A percentile compares a stretch with the other conserved stretches of the same genome.
Evolutionary conservation across 1,140 invertebrate species (phyloP).

Genomic region (Anastatus disparis): DNA sequence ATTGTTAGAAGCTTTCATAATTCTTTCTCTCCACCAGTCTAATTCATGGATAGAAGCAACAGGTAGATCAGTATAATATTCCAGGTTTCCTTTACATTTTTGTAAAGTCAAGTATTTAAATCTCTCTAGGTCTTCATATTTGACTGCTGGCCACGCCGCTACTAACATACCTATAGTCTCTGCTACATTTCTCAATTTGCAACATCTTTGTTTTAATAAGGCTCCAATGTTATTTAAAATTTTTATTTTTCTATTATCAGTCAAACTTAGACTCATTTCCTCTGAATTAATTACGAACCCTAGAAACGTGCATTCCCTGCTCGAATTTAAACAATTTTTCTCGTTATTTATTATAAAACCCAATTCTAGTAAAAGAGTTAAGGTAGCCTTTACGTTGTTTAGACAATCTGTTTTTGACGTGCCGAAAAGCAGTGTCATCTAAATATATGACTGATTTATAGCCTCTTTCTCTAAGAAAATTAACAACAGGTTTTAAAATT

Average conservation of each 20-base stretch:
- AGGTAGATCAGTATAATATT: neutral
- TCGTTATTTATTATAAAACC: constrained; percentile 33
- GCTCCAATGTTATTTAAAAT: neutral
- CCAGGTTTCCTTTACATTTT: neutral
- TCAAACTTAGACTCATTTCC: constrained; percentile 1
- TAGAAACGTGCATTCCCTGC: constrained; percentile 18
- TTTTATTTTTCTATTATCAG: constrained; percentile 27
- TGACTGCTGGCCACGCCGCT: neutral
- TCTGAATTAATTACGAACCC: constrained; percentile 29
- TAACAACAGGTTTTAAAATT: constrained; percentile 26
- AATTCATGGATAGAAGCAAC: constrained; percentile 3
- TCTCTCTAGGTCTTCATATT: too few species aligned
- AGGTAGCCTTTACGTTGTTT: neutral
- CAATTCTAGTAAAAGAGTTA: constrained; percentile 9
- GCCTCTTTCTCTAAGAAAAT: constrained; percentile 9
- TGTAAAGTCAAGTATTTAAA: neutral
- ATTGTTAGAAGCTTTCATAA: neutral
- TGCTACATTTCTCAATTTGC: constrained; percentile 17
- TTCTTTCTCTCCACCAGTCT: neutral
- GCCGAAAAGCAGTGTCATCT: constrained; percentile 29
- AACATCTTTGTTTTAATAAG: neutral
- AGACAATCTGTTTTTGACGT: neutral
- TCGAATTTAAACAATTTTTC: constrained; percentile 7
- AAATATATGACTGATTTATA: constrained; percentile 29
- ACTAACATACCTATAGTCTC: constrained; percentile 21